A percentile compares a stretch with the other conserved stretches of the same genome.
Conservation (phyloP, 2,797 vertebrate species). For the Masticophis lateralis region DNA sequence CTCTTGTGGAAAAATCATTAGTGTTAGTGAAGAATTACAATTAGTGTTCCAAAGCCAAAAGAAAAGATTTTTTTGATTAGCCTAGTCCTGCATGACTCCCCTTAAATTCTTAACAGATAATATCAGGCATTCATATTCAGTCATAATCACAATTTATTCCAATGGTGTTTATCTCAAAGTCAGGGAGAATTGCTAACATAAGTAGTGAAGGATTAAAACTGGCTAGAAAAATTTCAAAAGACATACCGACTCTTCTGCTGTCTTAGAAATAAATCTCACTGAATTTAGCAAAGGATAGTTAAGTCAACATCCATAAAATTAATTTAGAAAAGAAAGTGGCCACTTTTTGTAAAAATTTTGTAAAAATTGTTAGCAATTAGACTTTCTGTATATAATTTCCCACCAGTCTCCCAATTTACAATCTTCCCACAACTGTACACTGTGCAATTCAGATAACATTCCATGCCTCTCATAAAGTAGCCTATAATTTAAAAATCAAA, state of each 20-base stretch:
- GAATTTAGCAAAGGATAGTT: background rate
- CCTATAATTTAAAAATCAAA: background rate
- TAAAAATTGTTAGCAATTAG: background rate
- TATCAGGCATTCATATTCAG: background rate
- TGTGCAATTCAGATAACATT: background rate
- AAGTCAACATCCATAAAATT: background rate
- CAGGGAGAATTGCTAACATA: background rate
- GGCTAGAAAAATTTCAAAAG: background rate
- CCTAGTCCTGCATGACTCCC: background rate
- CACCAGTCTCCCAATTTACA: background rate
- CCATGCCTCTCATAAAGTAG: background rate
- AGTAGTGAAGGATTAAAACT: background rate
- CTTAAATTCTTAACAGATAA: background rate
- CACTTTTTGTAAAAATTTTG: background rate
- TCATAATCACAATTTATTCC: background rate
- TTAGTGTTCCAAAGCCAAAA: background rate
- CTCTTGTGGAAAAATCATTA: background rate
- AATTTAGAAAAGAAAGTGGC: background rate
- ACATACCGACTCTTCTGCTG: background rate
- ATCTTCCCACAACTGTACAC: background rate
- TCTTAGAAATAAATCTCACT: background rate
- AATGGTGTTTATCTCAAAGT: background rate
- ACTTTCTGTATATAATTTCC: background rate
- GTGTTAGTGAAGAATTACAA: background rate
- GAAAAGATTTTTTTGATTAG: background rate